These are phyloP conservation scores for Psittacula echo DNA, from an alignment of 2,797 vertebrate genomes.

Conservation along the genomic window DNA sequence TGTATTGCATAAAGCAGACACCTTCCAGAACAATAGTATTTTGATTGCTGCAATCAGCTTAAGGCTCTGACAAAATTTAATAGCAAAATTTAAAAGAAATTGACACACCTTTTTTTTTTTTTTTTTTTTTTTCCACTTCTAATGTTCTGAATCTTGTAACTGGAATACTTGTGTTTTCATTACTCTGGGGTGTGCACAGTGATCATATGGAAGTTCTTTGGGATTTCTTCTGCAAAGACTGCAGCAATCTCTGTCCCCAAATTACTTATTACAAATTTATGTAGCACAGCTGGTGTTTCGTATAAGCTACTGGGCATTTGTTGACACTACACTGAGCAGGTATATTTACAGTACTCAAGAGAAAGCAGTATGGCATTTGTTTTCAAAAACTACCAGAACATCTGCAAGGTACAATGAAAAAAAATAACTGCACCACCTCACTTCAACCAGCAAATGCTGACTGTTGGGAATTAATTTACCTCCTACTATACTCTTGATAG, in stretches of 20 bases:
- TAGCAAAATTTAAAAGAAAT: neutral
- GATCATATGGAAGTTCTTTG: neutral
- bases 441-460: constrained; percentile 53
- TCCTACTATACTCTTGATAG: constrained; percentile 72
- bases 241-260: neutral
- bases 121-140: neutral
- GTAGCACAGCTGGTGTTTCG: constrained; percentile 6
- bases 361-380: neutral
- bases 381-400: constrained; percentile 25
- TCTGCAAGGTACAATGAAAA: neutral
- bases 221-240: neutral
- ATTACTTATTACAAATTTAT: constrained; percentile 30
- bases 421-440: neutral
- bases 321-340: constrained; percentile 35
- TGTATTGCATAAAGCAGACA: neutral
- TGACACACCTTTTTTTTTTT: neutral
- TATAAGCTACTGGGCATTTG: constrained; percentile 13
- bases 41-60: neutral
- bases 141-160: neutral
- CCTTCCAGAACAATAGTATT: neutral
- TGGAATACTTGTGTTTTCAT: neutral
- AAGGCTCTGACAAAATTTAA: neutral
- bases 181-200: neutral
- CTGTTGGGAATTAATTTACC: constrained; percentile 81
- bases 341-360: constrained; percentile 28